Evolutionary conservation across 2,888 invertebrate genomes (phyloP).

Genomic region (Epistrophella euchroma): DNA sequence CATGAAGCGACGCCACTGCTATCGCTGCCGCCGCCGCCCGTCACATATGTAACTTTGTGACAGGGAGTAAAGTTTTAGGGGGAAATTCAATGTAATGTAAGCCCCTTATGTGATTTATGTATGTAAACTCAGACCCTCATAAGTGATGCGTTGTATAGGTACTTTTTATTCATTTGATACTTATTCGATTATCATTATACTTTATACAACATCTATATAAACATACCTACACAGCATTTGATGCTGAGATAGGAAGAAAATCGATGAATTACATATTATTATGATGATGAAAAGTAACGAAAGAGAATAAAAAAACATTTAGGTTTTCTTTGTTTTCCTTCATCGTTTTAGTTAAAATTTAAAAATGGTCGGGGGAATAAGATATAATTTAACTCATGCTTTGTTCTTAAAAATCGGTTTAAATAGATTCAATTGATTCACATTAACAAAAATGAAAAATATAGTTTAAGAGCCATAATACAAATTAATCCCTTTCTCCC

Average conservation of each 20-base stretch:
- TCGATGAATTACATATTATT: slow-evolving; percentile 17
- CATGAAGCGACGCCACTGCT: not conserved
- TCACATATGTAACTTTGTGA: not conserved
- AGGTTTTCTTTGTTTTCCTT: not conserved
- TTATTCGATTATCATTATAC: slow-evolving; percentile 12
- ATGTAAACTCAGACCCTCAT: not conserved
- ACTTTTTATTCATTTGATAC: slow-evolving; percentile 5
- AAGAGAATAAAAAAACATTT: slow-evolving; percentile 1
- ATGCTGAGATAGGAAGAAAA: not conserved
- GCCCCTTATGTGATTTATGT: slow-evolving; percentile 6
- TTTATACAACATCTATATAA: not conserved
- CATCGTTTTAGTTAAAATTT: not conserved
- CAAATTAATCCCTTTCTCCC: too few relatives aligned
- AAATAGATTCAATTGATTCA: too few relatives aligned
- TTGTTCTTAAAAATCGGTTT: too few relatives aligned
- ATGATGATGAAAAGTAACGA: slow-evolving; percentile 2
- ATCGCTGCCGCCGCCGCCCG: not conserved
- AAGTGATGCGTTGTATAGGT: not conserved
- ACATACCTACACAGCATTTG: not conserved
- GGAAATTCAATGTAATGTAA: not conserved
- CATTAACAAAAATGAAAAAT: too few relatives aligned
- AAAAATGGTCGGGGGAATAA: not conserved
- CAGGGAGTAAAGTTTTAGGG: not conserved
- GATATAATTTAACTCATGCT: too few relatives aligned
- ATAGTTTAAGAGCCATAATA: too few relatives aligned